These are phyloP conservation scores for Steinernema carpocapsae DNA, from an alignment of 2,888 invertebrate species.

Conservation along the genomic window DNA sequence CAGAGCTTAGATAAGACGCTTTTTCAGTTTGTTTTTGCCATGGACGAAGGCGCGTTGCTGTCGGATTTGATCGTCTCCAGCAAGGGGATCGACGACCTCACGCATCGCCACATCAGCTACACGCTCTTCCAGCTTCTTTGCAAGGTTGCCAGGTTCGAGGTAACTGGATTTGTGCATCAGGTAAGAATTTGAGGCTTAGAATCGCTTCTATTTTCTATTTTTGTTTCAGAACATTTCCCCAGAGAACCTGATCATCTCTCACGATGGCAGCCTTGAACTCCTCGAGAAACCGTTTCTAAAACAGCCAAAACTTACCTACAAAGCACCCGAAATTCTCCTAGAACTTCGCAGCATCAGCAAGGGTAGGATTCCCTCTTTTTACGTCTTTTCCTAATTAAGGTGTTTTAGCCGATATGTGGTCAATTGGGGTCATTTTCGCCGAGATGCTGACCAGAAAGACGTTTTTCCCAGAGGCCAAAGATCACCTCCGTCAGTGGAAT, in stretches of 20 bases:
- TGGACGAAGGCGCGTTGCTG: not conserved
- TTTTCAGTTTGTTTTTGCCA: not conserved
- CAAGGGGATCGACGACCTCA: not conserved
- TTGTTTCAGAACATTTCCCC: not conserved
- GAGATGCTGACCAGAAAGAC: not conserved
- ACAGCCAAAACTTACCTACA: not conserved
- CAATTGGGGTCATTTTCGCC: not conserved
- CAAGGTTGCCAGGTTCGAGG: not conserved
- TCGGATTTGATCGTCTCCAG: constrained; percentile 1
- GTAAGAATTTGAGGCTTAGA: not conserved
- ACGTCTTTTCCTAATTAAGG: not conserved
- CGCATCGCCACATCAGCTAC: constrained; percentile 28
- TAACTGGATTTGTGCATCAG: not conserved
- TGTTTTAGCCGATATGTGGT: constrained; percentile 27
- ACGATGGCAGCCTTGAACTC: constrained; percentile 2
- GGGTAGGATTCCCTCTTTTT: not conserved
- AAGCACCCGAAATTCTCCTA: not conserved
- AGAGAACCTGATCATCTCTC: not conserved
- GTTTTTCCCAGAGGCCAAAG: not conserved
- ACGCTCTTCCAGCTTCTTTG: constrained; percentile 9
- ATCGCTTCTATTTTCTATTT: too few relatives aligned
- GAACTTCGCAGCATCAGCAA: not conserved
- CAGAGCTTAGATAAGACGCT: not conserved
- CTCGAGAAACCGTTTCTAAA: not conserved
- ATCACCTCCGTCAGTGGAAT: not conserved